Percentiles rank a stretch among this genome's conserved stretches.
phyloP scores from a whole-genome alignment of 2,888 invertebrate genomes.

The Calliopum simillimum region DNA sequence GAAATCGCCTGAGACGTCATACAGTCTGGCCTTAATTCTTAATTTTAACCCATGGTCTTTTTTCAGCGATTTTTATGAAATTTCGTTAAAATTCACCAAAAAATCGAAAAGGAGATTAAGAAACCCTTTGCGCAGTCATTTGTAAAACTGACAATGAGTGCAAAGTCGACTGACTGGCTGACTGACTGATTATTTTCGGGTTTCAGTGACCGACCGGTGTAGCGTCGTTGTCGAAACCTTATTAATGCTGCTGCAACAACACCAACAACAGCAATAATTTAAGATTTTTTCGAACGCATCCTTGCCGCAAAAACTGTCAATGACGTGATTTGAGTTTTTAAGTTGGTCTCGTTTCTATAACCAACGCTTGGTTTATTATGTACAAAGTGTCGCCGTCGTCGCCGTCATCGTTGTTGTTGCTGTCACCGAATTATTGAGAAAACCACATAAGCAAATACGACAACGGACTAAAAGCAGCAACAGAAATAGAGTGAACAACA shows the following conservation, averaged over 20 bases:
- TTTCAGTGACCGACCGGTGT: background rate
- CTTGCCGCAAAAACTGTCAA: conserved; percentile 24
- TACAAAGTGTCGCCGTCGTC: conserved; percentile 59
- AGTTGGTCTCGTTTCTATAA: conserved; percentile 22
- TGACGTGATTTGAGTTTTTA: conserved; percentile 30
- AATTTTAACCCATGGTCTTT: background rate
- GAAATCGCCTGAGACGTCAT: conserved; percentile 53
- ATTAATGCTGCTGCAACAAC: conserved; percentile 48
- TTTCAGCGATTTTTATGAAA: background rate
- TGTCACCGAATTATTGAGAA: conserved; percentile 32
- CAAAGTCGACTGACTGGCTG: no score
- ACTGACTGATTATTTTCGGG: background rate
- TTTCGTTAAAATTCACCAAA: background rate
- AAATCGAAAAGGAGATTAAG: conserved; percentile 48
- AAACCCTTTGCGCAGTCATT: conserved; percentile 57
- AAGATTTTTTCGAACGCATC: background rate
- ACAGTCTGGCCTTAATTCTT: conserved; percentile 52
- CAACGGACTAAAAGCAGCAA: conserved; percentile 40
- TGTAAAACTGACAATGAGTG: conserved; percentile 46
- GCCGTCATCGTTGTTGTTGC: conserved; percentile 35
- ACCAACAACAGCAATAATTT: background rate
- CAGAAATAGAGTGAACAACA: background rate
- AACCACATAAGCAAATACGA: conserved; percentile 31
- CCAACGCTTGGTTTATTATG: conserved; percentile 50
- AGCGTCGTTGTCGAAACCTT: conserved; percentile 48